Conservation (phyloP, 1,140 invertebrate species). For the Metaphire vulgaris region DNA sequence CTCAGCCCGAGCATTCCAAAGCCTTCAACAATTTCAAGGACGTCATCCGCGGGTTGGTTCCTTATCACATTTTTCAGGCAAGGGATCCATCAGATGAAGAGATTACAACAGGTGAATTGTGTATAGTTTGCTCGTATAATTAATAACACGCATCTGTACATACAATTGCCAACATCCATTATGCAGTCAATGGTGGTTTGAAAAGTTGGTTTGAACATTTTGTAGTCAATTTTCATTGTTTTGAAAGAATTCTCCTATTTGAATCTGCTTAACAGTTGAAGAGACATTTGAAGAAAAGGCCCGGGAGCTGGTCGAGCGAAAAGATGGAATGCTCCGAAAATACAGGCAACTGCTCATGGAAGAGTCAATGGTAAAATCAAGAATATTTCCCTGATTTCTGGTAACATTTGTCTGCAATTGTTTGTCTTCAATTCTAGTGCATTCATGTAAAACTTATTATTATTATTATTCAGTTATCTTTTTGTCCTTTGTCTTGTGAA, state of each 20-base stretch:
- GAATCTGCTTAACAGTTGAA: no score
- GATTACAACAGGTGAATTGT: neutral
- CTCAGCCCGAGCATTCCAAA: neutral
- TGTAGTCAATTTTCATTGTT: neutral
- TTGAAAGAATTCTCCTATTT: no score
- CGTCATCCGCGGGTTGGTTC: neutral
- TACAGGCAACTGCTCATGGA: neutral
- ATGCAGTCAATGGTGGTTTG: no score
- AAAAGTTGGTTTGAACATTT: no score
- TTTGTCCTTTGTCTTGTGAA: no score
- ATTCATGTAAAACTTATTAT: no score
- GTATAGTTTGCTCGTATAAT: neutral
- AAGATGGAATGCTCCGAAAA: neutral
- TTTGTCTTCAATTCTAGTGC: no score
- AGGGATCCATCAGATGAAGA: neutral
- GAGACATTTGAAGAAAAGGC: neutral
- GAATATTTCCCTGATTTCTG: no score
- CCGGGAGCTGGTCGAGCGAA: neutral
- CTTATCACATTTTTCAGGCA: neutral
- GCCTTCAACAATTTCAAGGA: neutral
- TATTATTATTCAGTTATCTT: no score
- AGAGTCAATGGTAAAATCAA: neutral
- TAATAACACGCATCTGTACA: neutral
- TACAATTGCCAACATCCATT: no score
- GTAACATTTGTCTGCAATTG: no score